Evolutionary conservation across 2,888 invertebrate genomes (phyloP).

Genomic region (Oscheius sp.): DNA sequence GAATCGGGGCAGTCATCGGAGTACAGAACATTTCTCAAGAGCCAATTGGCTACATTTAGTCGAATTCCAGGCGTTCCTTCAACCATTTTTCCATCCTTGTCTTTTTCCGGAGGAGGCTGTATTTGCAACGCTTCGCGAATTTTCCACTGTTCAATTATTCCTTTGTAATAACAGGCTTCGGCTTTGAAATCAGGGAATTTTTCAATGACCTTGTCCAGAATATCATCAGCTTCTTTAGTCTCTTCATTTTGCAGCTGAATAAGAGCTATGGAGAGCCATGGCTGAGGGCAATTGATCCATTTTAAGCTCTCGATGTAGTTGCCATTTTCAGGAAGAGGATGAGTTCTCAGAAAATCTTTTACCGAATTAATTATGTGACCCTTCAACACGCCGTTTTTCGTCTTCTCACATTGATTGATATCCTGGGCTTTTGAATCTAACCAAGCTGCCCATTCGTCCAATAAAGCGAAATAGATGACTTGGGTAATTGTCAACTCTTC

Average conservation of each 20-base stretch:
- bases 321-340: background rate
- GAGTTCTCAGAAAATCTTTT: background rate
- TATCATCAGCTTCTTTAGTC: background rate
- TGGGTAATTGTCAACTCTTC: background rate
- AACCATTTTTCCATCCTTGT: background rate
- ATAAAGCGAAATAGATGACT: slow-evolving; percentile 28
- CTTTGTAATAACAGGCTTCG: slow-evolving; percentile 27
- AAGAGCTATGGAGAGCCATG: background rate
- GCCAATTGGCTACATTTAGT: background rate
- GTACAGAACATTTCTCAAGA: background rate
- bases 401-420: slow-evolving; percentile 25
- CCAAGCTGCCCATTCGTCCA: slow-evolving; percentile 33
- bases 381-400: background rate
- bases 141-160: slow-evolving; percentile 8
- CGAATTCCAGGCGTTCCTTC: background rate
- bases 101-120: background rate
- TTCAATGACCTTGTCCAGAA: background rate
- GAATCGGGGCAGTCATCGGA: background rate
- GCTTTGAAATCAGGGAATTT: background rate
- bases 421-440: background rate
- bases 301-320: background rate
- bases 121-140: background rate
- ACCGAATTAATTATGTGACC: background rate
- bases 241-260: background rate
- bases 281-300: slow-evolving; percentile 23